Conservation (phyloP, 1,140 invertebrate species). For the Drosophila equinoxialis region DNA sequence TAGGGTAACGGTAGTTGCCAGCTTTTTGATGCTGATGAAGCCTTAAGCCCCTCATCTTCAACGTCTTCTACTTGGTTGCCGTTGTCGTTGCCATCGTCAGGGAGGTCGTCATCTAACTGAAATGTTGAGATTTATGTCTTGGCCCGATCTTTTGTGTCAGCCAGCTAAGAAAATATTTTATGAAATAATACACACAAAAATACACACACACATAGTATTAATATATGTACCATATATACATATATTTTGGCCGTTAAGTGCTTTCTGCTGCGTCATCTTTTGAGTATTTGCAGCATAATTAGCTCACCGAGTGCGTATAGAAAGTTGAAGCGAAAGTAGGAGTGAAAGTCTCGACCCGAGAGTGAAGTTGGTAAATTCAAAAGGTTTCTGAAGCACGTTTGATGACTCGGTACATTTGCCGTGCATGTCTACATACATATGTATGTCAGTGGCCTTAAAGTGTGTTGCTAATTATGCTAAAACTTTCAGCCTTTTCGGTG, state of each 20-base stretch:
- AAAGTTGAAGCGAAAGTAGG: conserved; percentile 37
- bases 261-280: conserved; percentile 74
- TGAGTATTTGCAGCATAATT: conserved; percentile 78
- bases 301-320: conserved; percentile 70
- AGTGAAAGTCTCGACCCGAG: conserved; percentile 28
- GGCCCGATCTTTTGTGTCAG: conserved; percentile 76
- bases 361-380: conserved; percentile 13
- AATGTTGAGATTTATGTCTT: conserved; percentile 79
- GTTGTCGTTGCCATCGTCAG: conserved; percentile 4
- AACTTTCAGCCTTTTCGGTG: conserved; percentile 36
- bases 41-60: conserved; percentile 61
- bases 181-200: conserved; percentile 69
- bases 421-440: not conserved
- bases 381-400: conserved; percentile 27
- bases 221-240: conserved; percentile 7
- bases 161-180: conserved; percentile 77
- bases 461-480: conserved; percentile 49
- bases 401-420: conserved; percentile 33
- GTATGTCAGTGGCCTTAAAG: conserved; percentile 40
- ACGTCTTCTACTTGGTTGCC: conserved; percentile 58
- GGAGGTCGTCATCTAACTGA: conserved; percentile 48
- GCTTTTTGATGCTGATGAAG: conserved; percentile 48
- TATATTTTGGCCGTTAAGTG: conserved; percentile 72
- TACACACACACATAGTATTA: conserved; percentile 24
- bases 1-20: conserved; percentile 32